These are phyloP conservation scores for Nymphalis urticae DNA, from an alignment of 2,888 invertebrate genomes.

Conservation along the genomic window DNA sequence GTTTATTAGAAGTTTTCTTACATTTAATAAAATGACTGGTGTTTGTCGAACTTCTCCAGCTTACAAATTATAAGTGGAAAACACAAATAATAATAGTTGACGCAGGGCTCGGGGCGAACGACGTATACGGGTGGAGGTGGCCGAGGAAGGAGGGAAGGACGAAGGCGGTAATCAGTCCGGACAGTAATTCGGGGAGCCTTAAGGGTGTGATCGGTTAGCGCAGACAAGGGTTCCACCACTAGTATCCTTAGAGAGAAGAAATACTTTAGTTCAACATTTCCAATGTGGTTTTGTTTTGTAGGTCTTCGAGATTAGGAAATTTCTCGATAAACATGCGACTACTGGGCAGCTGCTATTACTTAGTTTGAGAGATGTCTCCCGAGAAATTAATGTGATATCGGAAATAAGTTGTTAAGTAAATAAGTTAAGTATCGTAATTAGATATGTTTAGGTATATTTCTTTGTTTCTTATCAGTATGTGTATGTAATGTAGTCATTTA, in stretches of 20 bases:
- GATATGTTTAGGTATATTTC: background rate
- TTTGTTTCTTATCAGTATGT: background rate
- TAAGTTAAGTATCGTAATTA: conserved; percentile 30
- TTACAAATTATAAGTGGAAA: conserved; percentile 77
- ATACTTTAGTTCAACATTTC: conserved; percentile 80
- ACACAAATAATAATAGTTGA: conserved; percentile 80
- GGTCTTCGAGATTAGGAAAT: conserved; percentile 79
- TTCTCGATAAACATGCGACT: conserved; percentile 78
- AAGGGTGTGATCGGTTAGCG: conserved; percentile 80
- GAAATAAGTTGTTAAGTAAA: conserved; percentile 58
- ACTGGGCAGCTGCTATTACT: conserved; percentile 72
- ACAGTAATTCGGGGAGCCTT: conserved; percentile 79
- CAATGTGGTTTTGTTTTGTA: conserved; percentile 80
- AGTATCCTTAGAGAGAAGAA: conserved; percentile 78
- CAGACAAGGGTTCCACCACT: conserved; percentile 77
- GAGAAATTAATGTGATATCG: conserved; percentile 78
- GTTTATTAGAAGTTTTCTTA: conserved; percentile 68
- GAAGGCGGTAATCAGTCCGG: conserved; percentile 74
- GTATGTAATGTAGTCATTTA: too few species aligned
- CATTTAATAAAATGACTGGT: conserved; percentile 75
- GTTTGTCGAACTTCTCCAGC: conserved; percentile 75
- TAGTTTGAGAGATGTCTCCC: conserved; percentile 74
- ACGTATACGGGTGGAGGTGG: conserved; percentile 47
- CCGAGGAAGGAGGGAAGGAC: conserved; percentile 47
- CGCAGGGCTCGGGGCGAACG: conserved; percentile 62